Evolutionary conservation across 2,888 invertebrate species (phyloP), one percentile per base, ranked within the genome.

Genomic region (Tuta absoluta): DNA sequence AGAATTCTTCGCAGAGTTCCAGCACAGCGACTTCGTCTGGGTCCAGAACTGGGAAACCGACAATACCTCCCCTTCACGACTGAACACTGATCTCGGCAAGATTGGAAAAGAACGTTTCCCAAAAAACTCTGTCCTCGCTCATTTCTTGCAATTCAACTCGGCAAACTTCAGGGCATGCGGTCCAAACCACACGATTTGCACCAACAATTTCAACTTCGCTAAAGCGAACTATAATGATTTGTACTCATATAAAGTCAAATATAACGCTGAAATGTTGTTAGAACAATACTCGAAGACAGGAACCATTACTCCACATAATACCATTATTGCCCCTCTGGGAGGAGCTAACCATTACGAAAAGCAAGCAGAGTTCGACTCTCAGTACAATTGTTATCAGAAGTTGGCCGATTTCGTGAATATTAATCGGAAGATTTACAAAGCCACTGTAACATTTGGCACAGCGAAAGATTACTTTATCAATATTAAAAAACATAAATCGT

Each of bases 271-370:
- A 78, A 83, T 95, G 57, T 88, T 99, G 28, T 86, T 98, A 65
- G 96, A 97, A 73, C 98, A 98, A 76, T 98, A 98, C 82, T 95
- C 96, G 0, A 93, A 96, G 75, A 96, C 98, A 0, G 97, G 97
- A 0, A 97, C 97, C 0, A 85, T 98, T 37, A 95, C 96, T 74
- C 94, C 96, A 0, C 98, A 98, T 83, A 98, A 98, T 79, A 96
- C 97, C 0, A 95, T 98, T 0, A 92, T 99, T 45, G 96, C 98
- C 80, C 98, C 98, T 0, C 88, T 99, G 1, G 99, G 99, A 0
- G 98, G 98, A 78, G 96, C 98, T 76, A 98, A 98, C 84, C 93
- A 96, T 10, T 99, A 96, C 83, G 96, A 98, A 81, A 93, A 94
- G 64, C 94, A 95, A 67, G 93, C 95, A 41, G 99, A 99, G 86